Base-by-base conservation (phyloP, 2,888 invertebrate genomes). In the Nomada fucata region DNA sequence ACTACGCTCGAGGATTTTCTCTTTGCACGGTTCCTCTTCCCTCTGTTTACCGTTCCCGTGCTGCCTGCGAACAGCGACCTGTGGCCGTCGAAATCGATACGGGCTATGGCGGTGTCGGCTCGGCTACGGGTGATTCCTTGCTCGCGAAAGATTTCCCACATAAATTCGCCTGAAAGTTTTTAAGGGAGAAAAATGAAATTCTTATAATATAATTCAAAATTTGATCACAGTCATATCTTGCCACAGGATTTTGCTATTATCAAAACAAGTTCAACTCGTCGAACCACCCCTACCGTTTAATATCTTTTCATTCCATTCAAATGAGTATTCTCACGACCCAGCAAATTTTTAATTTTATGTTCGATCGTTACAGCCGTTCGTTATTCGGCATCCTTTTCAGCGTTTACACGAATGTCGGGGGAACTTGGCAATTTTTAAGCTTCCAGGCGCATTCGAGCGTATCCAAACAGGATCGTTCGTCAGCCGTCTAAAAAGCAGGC, bases 11-110 rank as follows among this genome's bases (percentile, higher is more conserved):
- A 69, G 64, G 55, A 75, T 74, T 64, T 68, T 83, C 70, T 70
- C 50, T 59, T 64, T 11, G 11, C 71, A 11, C 57, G 75, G 36
- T 82, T 82, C 63, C 82, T 84, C 86, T 76, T 79, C 70, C 79
- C 72, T 74, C 81, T 86, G 88, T 89, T 89, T 89, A 89, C 89
- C n/a, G 50, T 70, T 36, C 61, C 44, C 29, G 29, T 26, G 70
- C n/a, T 60, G 2, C 13, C 26, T 42, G 20, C 20, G 20, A 42
- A 42, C n/a, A 7, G 15, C 15, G 36, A 26, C 53, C 77, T 23
- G 64, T n/a, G 50, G 1, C 59, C 13, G 42, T 20, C 52, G 79
- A 78, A 71, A 78, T 79, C 64, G 65, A 79, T 78, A 52, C 4
- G 7, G 13, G 9, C 26, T 23, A 57, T 20, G 47, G 60, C 0